phyloP scores from a whole-genome alignment of 1,140 invertebrate species.

The Drosophila gunungcola region DNA sequence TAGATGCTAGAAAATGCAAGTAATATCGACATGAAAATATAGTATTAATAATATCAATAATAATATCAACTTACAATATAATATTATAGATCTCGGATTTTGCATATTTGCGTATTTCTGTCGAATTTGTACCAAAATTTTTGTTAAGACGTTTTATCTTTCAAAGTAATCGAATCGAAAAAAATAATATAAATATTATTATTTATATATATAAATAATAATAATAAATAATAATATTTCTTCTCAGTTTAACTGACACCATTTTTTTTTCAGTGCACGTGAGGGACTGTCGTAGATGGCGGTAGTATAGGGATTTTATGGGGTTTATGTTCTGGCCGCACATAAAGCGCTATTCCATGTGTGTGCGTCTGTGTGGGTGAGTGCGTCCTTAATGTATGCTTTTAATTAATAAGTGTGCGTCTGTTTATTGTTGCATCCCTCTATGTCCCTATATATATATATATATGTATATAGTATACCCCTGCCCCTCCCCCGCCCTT shows the following conservation, averaged over 20 bases:
- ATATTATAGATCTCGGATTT: too few relatives aligned
- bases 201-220: too few relatives aligned
- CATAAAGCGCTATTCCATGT: constrained; percentile 66
- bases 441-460: constrained; percentile 1
- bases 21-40: too few relatives aligned
- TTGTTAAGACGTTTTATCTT: too few relatives aligned
- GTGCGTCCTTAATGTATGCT: constrained; percentile 60
- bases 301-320: constrained; percentile 44
- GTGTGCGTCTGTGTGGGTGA: constrained; percentile 12
- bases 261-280: constrained; percentile 2
- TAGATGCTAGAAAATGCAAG: too few relatives aligned
- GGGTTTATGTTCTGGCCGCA: constrained; percentile 54
- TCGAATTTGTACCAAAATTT: too few relatives aligned
- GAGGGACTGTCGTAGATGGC: background rate
- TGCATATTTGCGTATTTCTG: too few relatives aligned
- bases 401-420: constrained; percentile 77
- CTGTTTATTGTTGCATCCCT: constrained; percentile 63
- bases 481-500: background rate
- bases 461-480: background rate
- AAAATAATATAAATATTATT: too few relatives aligned
- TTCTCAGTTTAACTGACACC: background rate
- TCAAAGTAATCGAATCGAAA: too few relatives aligned
- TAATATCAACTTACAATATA: too few relatives aligned
- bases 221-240: too few relatives aligned
- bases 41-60: too few relatives aligned